Conservation (phyloP, 2,888 invertebrate genomes). For the Torymus aiolomorphi region DNA sequence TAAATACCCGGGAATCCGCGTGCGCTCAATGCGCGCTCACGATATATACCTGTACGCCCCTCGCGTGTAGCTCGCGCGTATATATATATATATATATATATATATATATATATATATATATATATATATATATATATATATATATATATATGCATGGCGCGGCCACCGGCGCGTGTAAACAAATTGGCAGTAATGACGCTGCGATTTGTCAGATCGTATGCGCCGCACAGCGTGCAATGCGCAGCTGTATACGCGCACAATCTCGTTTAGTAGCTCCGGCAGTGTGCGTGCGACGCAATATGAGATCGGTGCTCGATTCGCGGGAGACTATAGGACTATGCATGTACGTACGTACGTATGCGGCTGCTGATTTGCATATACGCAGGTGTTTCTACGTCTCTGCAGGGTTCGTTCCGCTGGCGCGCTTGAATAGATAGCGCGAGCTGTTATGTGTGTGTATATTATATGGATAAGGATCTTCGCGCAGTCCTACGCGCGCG, state of each 20-base stretch:
- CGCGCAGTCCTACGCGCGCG: background rate
- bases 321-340: background rate
- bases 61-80: too few relatives aligned
- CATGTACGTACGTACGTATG: background rate
- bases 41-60: too few relatives aligned
- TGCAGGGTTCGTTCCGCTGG: too few relatives aligned
- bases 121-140: too few relatives aligned
- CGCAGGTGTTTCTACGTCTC: slow-evolving; percentile 19
- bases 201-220: slow-evolving; percentile 72
- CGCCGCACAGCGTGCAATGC: background rate
- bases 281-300: background rate
- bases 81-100: too few relatives aligned
- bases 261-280: too few relatives aligned
- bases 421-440: slow-evolving; percentile 16
- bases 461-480: slow-evolving; percentile 33
- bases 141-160: background rate
- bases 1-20: slow-evolving; percentile 13
- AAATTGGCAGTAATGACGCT: slow-evolving; percentile 73
- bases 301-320: slow-evolving; percentile 13
- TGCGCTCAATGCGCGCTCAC: too few relatives aligned
- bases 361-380: background rate
- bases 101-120: too few relatives aligned
- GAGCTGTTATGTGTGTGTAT: background rate
- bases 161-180: slow-evolving; percentile 66
- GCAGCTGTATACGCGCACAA: background rate